These are phyloP conservation scores for Python bivittatus DNA, from an alignment of 2,113 vertebrate genomes.

Conservation along the genomic window DNA sequence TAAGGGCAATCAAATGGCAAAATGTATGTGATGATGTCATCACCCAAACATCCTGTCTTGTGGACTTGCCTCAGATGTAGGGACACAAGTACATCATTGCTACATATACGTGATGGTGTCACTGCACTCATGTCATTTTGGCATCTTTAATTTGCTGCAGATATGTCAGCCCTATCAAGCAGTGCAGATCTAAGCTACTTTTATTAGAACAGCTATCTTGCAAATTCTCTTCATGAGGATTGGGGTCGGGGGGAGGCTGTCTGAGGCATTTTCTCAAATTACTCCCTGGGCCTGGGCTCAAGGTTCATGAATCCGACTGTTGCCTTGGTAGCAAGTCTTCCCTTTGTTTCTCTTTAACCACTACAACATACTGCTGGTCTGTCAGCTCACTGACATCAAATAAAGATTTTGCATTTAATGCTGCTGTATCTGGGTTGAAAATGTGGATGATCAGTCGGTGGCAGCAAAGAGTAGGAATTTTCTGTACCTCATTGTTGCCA, in stretches of 20 bases:
- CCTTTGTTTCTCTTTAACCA: not conserved
- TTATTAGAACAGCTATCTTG: not conserved
- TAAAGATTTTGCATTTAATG: slow-evolving; percentile 29
- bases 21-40: not conserved
- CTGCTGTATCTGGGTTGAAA: not conserved
- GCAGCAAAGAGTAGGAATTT: not conserved
- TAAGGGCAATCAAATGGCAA: not conserved
- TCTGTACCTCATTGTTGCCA: not conserved
- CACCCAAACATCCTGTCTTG: not conserved
- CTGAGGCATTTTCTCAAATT: not conserved
- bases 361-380: not conserved
- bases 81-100: not conserved
- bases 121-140: not conserved
- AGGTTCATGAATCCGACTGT: not conserved
- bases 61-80: not conserved
- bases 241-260: not conserved
- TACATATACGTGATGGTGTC: not conserved
- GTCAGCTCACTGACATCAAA: slow-evolving; percentile 11
- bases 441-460: not conserved
- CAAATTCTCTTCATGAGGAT: not conserved
- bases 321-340: not conserved
- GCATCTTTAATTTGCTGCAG: not conserved
- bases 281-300: not conserved
- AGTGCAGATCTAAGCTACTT: not conserved
- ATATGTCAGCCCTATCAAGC: not conserved